Conservation (phyloP, 1,140 invertebrate species). For the Elymnias hypermnestra region DNA sequence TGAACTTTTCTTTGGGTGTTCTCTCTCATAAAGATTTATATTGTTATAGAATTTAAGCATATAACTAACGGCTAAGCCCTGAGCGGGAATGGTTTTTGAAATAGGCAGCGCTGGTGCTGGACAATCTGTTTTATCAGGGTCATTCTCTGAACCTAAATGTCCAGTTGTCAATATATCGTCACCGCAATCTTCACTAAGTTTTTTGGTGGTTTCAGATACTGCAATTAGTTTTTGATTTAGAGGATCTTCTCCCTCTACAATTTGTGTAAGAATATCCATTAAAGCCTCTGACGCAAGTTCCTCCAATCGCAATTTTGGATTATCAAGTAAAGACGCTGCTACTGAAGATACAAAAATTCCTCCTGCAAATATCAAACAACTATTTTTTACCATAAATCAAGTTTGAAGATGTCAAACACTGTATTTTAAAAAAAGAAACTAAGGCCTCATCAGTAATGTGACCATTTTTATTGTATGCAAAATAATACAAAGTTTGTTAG, state of each 20-base stretch:
- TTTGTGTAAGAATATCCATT: slow-evolving; percentile 82
- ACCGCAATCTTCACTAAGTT: slow-evolving; percentile 51
- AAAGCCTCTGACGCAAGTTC: slow-evolving; percentile 79
- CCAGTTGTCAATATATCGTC: slow-evolving; percentile 52
- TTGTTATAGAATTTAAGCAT: slow-evolving; percentile 82
- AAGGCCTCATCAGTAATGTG: no score
- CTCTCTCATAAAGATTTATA: slow-evolving; percentile 81
- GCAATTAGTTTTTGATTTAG: slow-evolving; percentile 76
- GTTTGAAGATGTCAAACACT: no score
- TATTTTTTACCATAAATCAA: no score
- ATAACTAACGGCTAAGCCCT: slow-evolving; percentile 77
- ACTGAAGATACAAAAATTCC: slow-evolving; percentile 81
- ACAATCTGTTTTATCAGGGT: slow-evolving; percentile 50
- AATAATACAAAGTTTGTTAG: no score
- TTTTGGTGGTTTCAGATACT: slow-evolving; percentile 67
- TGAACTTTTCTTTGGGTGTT: slow-evolving; percentile 83
- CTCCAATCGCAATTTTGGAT: slow-evolving; percentile 67
- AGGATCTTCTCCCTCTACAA: slow-evolving; percentile 79
- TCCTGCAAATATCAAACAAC: slow-evolving; percentile 65
- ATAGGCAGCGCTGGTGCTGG: slow-evolving; percentile 52
- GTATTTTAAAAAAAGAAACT: no score
- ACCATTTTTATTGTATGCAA: no score
- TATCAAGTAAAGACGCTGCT: slow-evolving; percentile 72
- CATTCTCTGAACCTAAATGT: slow-evolving; percentile 43
- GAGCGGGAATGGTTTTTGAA: slow-evolving; percentile 54